Conservation (phyloP, 2,888 invertebrate species). For the Acrocyrtus sp. region DNA sequence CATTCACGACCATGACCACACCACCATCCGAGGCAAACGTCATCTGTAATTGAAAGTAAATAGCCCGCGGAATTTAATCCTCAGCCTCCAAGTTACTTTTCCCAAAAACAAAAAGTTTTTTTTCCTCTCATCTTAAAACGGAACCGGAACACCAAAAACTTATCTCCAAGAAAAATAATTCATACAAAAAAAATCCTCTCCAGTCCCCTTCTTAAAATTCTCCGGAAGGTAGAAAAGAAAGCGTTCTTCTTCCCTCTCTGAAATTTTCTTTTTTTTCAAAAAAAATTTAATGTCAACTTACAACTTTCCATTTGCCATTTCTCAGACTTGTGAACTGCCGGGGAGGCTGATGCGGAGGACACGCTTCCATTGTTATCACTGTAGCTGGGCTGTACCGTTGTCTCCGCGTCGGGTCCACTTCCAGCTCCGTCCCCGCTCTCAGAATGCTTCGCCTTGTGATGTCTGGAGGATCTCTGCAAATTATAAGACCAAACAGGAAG, state of each 20-base stretch:
- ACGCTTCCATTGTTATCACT: slow-evolving; percentile 12
- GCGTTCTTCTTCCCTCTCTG: too few species aligned
- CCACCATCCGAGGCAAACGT: slow-evolving; percentile 57
- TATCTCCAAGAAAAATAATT: neutral
- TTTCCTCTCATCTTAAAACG: neutral
- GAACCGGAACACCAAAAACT: neutral
- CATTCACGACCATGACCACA: slow-evolving; percentile 62
- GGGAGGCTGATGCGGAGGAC: neutral
- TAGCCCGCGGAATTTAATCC: slow-evolving; percentile 12
- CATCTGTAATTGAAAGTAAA: slow-evolving; percentile 48
- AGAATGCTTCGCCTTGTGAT: slow-evolving; percentile 42
- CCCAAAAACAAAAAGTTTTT: neutral
- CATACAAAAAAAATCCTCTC: too few species aligned
- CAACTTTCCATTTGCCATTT: slow-evolving; percentile 23
- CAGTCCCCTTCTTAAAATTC: neutral
- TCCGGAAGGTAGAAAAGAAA: too few species aligned
- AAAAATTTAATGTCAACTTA: neutral
- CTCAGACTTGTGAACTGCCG: slow-evolving; percentile 15
- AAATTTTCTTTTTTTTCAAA: too few species aligned
- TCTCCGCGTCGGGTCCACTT: neutral
- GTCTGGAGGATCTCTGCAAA: slow-evolving; percentile 52
- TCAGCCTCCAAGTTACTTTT: slow-evolving; percentile 5
- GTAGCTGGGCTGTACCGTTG: neutral
- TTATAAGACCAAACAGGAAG: too few species aligned
- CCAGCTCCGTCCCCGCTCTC: slow-evolving; percentile 3